These are phyloP conservation scores for Caenorhabditis angaria DNA, from an alignment of 2,888 invertebrate genomes.

Conservation along the genomic window DNA sequence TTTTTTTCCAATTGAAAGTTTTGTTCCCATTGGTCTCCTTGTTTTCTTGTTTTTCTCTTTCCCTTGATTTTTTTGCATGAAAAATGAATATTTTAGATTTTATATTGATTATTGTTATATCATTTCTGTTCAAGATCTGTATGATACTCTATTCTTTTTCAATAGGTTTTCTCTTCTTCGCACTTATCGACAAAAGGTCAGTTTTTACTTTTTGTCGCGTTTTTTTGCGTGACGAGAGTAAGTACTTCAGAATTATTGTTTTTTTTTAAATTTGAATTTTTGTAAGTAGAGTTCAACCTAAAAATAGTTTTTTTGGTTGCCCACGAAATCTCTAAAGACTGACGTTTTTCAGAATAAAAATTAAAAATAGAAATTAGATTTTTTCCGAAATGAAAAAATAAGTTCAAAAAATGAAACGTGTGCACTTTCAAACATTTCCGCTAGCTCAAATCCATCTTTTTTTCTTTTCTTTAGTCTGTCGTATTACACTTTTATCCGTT, in stretches of 20 bases:
- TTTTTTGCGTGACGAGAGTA: neutral
- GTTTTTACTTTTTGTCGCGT: neutral
- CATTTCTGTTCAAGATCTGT: constrained; percentile 39
- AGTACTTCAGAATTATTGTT: neutral
- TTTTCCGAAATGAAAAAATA: too few species aligned
- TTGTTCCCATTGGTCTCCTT: constrained; percentile 37
- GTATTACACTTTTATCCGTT: constrained; percentile 7
- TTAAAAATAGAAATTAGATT: too few species aligned
- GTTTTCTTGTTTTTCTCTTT: constrained; percentile 12
- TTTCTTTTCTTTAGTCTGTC: neutral
- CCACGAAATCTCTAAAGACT: too few species aligned
- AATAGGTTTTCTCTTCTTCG: neutral
- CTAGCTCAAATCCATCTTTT: constrained; percentile 9
- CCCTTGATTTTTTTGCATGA: constrained; percentile 1
- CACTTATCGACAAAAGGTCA: neutral
- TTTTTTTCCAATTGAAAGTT: constrained; percentile 27
- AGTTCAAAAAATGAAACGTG: neutral
- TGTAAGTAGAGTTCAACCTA: constrained; percentile 7
- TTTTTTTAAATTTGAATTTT: constrained; percentile 13
- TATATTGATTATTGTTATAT: constrained; percentile 11
- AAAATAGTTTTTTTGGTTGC: too few species aligned
- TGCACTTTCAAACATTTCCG: constrained; percentile 26
- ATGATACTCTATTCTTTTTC: constrained; percentile 29
- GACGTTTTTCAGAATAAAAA: too few species aligned
- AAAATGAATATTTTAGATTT: constrained; percentile 25